Conservation (phyloP, 1,140 invertebrate species). For the Drosophila santomea region DNA sequence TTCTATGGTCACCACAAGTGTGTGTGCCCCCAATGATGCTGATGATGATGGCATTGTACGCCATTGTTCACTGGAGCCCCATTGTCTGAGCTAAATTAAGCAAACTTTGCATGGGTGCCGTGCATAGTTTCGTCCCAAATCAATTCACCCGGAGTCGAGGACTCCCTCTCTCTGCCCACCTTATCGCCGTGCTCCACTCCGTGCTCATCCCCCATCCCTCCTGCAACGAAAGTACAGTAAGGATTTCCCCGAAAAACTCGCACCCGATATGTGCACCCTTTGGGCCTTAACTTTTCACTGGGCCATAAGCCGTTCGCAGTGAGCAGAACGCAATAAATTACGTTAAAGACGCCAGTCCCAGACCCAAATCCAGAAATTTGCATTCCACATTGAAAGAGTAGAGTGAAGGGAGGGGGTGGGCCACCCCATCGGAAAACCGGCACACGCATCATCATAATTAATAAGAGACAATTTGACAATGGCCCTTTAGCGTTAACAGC, state of each 20-base stretch:
- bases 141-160: conserved; percentile 47
- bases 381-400: conserved; percentile 39
- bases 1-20: conserved; percentile 19
- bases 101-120: conserved; percentile 65
- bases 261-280: conserved; percentile 21
- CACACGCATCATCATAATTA: conserved; percentile 82
- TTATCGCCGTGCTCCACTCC: conserved; percentile 33
- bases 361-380: conserved; percentile 63
- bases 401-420: too few species aligned
- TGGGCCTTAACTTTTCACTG: conserved; percentile 71
- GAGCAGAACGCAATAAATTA: conserved; percentile 70
- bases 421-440: conserved; percentile 22
- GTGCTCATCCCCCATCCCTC: conserved; percentile 18
- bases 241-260: conserved; percentile 48
- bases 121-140: conserved; percentile 74
- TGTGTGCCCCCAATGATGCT: not conserved
- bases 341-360: conserved; percentile 77
- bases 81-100: conserved; percentile 77
- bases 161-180: conserved; percentile 19
- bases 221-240: conserved; percentile 9
- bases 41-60: conserved; percentile 13
- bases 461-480: conserved; percentile 83
- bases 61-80: conserved; percentile 60
- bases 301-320: conserved; percentile 36
- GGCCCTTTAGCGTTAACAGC: conserved; percentile 81